Evolutionary conservation across 2,888 invertebrate genomes (phyloP), one percentile per base, ranked within the genome.

Genomic region (Hirudinaria manillensis): DNA sequence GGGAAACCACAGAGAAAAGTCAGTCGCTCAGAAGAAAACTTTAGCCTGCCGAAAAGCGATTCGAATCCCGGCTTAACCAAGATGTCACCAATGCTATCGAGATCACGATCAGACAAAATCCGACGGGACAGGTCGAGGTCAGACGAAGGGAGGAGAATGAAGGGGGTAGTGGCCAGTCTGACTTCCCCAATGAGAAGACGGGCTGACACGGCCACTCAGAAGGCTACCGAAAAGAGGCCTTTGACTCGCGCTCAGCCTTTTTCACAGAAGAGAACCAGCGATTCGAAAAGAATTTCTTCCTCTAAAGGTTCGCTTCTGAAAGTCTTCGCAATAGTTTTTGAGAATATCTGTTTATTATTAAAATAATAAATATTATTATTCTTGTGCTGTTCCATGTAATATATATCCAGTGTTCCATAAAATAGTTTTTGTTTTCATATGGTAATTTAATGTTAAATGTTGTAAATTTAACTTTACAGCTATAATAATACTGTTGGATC

Each of bases 71-170:
- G 24, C 13, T 19, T 29, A 7, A 10, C 36, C 34, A 13, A 32
- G 10, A 16, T 10, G 7, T 36, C 68, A 10, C 34, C 68, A 13
- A 24, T 36, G 36, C 32, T 68, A 4, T 32, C 32, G 36, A 24
- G 68, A 16, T 68, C 68, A 6, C 27, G 36, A 24, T 68, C 68
- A 16, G 68, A 68, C 34, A 68, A 36, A 24, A 34, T 68, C 68
- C n/a, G 36, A n/a, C 68, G 68, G 24, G 61, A 61, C 29, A 61
- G 61, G n/a, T 61, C 61, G 29, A 29, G 6, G 21, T 61, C 61
- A 7, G 29, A 29, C 6, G 61, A 61, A 19, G 13, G 24, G 10
- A 61, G 24, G 19, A 61, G 29, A 19, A n/a, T 29, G 1, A 61
- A 19, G 29, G 61, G 24, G 2, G 24, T 29, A 7, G 61, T 29